phyloP scores from a whole-genome alignment of 1,140 invertebrate genomes.

The Eurosta solidaginis region DNA sequence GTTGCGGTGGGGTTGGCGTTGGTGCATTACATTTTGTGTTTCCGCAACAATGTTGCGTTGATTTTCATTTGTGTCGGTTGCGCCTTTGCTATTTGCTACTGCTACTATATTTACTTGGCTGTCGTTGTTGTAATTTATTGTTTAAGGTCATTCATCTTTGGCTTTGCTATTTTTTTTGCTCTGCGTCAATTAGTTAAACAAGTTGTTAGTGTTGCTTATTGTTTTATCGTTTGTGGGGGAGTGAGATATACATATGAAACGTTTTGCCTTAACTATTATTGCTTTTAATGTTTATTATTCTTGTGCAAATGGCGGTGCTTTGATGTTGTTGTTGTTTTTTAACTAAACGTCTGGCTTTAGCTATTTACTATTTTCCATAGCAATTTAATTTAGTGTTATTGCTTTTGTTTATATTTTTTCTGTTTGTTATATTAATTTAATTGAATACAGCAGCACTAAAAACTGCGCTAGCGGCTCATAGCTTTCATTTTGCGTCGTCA shows the following conservation, averaged over 20 bases:
- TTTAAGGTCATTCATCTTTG: neutral
- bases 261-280: neutral
- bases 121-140: neutral
- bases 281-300: neutral
- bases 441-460: too few species aligned
- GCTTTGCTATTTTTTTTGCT: neutral
- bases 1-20: neutral
- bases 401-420: neutral
- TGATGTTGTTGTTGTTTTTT: neutral
- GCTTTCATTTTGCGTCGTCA: neutral
- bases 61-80: neutral
- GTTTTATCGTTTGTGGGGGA: neutral
- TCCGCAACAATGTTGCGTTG: slow-evolving; percentile 9
- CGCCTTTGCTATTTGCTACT: neutral
- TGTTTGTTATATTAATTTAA: slow-evolving; percentile 24
- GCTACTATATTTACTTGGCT: neutral
- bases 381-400: neutral
- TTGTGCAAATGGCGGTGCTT: slow-evolving; percentile 2
- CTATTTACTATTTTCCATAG: neutral
- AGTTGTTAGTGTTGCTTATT: neutral
- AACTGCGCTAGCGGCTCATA: neutral
- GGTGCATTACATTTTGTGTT: neutral
- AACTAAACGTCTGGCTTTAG: neutral
- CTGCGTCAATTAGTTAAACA: slow-evolving; percentile 5
- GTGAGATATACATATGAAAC: too few species aligned